Conservation (phyloP, 2,888 invertebrate genomes). For the Phortica okadai region DNA sequence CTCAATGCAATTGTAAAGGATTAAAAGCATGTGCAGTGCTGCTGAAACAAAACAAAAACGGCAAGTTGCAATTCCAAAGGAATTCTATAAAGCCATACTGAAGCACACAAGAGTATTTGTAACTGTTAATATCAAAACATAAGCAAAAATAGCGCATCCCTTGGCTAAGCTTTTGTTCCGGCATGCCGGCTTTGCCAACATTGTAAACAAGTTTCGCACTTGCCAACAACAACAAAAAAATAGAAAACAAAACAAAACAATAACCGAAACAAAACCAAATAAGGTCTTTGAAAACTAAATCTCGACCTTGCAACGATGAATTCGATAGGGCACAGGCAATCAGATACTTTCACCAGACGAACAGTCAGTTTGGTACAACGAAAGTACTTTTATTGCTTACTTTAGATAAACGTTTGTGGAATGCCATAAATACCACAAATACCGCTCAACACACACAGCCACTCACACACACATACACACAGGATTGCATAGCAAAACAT, state of each 20-base stretch:
- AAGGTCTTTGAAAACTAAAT: slow-evolving; percentile 2
- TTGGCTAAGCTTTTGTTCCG: slow-evolving; percentile 5
- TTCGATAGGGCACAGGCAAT: slow-evolving; percentile 5
- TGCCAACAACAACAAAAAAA: slow-evolving; percentile 8
- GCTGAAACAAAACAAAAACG: slow-evolving; percentile 18
- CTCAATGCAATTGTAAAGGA: slow-evolving; percentile 67
- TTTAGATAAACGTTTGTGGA: slow-evolving; percentile 71
- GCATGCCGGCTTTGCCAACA: slow-evolving; percentile 1
- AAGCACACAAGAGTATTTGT: not conserved
- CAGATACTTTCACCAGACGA: slow-evolving; percentile 11
- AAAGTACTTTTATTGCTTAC: slow-evolving; percentile 67
- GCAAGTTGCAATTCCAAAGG: not conserved
- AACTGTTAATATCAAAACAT: slow-evolving; percentile 1
- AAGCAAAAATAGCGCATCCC: slow-evolving; percentile 1
- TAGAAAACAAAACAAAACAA: not conserved
- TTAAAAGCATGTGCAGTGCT: slow-evolving; percentile 60
- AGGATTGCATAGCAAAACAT: not conserved
- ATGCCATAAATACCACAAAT: slow-evolving; percentile 71
- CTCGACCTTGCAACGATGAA: slow-evolving; percentile 6
- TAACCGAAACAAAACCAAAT: slow-evolving; percentile 3
- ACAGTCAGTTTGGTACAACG: not conserved
- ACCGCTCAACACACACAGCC: slow-evolving; percentile 49
- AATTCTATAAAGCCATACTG: no score
- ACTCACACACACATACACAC: slow-evolving; percentile 19
- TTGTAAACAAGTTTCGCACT: slow-evolving; percentile 18